Percentiles rank a stretch among this genome's conserved stretches.
phyloP scores from a whole-genome alignment of 2,113 vertebrate species.

The Gadus chalcogrammus region DNA sequence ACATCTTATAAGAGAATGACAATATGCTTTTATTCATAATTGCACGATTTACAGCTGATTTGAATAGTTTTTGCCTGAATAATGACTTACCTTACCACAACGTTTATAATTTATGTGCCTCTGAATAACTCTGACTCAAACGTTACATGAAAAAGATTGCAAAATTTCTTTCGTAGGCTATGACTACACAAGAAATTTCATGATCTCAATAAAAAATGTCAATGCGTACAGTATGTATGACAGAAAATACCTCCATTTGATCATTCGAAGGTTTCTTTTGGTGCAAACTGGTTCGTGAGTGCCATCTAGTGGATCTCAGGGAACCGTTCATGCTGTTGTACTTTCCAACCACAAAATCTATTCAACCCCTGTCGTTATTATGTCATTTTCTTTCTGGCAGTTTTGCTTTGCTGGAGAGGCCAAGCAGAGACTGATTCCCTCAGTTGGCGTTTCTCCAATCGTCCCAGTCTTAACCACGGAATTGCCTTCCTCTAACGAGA shows the following conservation, averaged over 20 bases:
- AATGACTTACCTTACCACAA: neutral
- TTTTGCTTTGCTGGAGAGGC: too few species aligned
- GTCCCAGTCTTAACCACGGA: slow-evolving; percentile 15
- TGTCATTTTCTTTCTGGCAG: too few species aligned
- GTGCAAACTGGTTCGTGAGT: slow-evolving; percentile 29
- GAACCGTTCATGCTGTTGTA: slow-evolving; percentile 28
- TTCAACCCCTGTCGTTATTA: slow-evolving; percentile 12
- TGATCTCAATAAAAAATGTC: too few species aligned
- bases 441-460: neutral
- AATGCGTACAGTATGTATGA: too few species aligned
- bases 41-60: neutral
- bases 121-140: neutral
- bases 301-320: slow-evolving; percentile 65
- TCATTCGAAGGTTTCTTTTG: too few species aligned
- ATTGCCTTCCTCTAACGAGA: slow-evolving; percentile 20
- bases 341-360: neutral
- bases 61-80: neutral
- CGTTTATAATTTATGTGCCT: neutral
- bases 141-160: neutral
- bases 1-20: neutral
- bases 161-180: neutral
- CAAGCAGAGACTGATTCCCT: slow-evolving; percentile 3
- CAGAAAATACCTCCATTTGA: too few species aligned
- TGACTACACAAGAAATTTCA: too few species aligned
- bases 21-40: neutral